Percentiles rank a stretch among this genome's conserved stretches.
phyloP scores from a whole-genome alignment of 2,113 vertebrate species.

The Mustelus asterias region DNA sequence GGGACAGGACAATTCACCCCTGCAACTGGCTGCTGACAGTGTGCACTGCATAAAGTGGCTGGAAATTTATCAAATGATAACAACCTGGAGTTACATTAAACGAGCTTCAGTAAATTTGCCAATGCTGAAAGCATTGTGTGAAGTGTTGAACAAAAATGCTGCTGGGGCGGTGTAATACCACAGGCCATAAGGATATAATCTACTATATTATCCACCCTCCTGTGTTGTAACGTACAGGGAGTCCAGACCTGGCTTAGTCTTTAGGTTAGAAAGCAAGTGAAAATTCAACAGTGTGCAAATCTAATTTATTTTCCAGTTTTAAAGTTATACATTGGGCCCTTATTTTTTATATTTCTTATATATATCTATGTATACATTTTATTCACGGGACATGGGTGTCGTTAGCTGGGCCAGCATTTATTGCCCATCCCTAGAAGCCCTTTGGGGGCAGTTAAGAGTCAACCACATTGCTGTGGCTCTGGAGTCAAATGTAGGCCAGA shows the following conservation, averaged over 20 bases:
- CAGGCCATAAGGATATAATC: background rate
- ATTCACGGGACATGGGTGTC: no score
- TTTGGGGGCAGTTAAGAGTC: no score
- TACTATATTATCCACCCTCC: background rate
- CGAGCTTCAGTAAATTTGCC: background rate
- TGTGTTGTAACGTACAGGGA: background rate
- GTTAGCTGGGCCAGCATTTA: no score
- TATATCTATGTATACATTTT: background rate
- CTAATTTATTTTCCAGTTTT: background rate
- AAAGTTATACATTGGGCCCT: background rate
- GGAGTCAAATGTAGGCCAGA: no score
- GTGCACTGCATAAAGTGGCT: background rate
- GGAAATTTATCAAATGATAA: background rate
- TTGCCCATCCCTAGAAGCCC: no score
- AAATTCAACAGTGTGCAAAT: background rate
- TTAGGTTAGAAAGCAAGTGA: background rate
- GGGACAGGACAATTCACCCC: no score
- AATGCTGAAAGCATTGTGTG: background rate
- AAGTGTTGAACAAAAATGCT: background rate
- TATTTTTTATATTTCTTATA: background rate
- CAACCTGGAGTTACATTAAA: background rate
- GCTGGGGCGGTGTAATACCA: background rate
- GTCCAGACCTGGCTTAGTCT: background rate
- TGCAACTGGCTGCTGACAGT: no score
- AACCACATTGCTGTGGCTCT: no score